These are phyloP conservation scores for Conus betulinus DNA, from an alignment of 1,140 invertebrate species.

Conservation along the genomic window DNA sequence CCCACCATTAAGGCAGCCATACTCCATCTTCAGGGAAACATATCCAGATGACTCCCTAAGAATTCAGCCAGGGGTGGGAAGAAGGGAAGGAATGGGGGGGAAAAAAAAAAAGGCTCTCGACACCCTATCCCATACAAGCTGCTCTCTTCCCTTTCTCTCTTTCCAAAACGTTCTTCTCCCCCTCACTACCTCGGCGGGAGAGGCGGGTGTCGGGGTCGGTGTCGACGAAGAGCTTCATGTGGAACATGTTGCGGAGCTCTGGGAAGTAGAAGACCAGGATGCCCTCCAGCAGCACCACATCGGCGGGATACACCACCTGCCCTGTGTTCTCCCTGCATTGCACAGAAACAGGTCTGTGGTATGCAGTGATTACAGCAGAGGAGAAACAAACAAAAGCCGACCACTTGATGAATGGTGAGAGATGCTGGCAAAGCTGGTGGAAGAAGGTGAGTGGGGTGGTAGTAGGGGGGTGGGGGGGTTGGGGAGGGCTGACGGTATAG, in stretches of 20 bases:
- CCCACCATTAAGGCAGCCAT: too few relatives aligned
- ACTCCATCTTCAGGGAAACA: too few relatives aligned
- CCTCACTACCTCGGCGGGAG: slow-evolving; percentile 88
- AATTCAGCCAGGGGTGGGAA: too few relatives aligned
- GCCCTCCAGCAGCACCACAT: slow-evolving; percentile 98
- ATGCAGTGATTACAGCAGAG: background rate
- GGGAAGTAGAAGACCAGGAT: slow-evolving; percentile 98
- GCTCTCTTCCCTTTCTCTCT: too few relatives aligned
- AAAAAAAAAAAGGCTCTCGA: background rate
- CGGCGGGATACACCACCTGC: slow-evolving; percentile 94
- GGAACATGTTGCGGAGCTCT: slow-evolving; percentile 94
- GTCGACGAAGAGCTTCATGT: slow-evolving; percentile 99
- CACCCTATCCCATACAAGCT: background rate
- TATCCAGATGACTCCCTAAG: too few relatives aligned
- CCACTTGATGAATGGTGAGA: slow-evolving; percentile 18
- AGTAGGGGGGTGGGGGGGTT: too few relatives aligned
- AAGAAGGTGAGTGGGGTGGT: background rate
- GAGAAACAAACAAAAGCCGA: slow-evolving; percentile 1
- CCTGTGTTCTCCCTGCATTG: slow-evolving; percentile 80
- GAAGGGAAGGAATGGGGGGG: too few relatives aligned
- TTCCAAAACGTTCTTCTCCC: too few relatives aligned
- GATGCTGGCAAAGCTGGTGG: background rate
- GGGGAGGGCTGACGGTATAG: too few relatives aligned
- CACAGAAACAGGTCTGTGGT: slow-evolving; percentile 55
- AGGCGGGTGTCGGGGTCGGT: slow-evolving; percentile 98